phyloP scores from a whole-genome alignment of 1,140 invertebrate genomes.

The Hyphantria cunea region DNA sequence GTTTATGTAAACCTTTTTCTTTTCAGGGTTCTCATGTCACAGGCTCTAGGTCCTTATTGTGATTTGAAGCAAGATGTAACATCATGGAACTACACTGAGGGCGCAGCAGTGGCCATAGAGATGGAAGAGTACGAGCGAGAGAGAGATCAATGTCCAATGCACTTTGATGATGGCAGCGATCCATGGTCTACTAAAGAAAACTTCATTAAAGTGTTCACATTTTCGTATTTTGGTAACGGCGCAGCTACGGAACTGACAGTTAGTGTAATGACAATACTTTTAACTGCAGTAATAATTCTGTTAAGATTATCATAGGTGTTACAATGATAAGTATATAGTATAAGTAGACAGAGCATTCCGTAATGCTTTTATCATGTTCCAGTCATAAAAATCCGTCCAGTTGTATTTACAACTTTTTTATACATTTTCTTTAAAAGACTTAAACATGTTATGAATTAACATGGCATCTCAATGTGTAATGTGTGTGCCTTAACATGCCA shows the following conservation, averaged over 20 bases:
- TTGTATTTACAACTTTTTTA: too few species aligned
- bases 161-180: conserved; percentile 95
- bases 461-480: conserved; percentile 1
- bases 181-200: conserved; percentile 91
- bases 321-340: too few species aligned
- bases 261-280: conserved; percentile 19
- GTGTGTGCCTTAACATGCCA: conserved; percentile 1
- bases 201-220: conserved; percentile 86
- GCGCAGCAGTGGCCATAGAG: conserved; percentile 94
- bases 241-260: conserved; percentile 23
- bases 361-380: too few species aligned
- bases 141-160: conserved; percentile 96
- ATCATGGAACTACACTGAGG: conserved; percentile 93
- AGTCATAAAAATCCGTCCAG: neutral
- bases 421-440: too few species aligned
- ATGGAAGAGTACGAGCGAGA: conserved; percentile 96
- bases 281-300: conserved; percentile 30
- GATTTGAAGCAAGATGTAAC: conserved; percentile 94
- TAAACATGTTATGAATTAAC: too few species aligned
- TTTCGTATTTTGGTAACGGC: conserved; percentile 69
- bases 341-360: too few species aligned
- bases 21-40: conserved; percentile 77
- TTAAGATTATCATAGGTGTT: conserved; percentile 19
- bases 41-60: conserved; percentile 94
- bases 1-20: neutral